Base-by-base conservation (phyloP, 2,113 vertebrate species). In the Ranitomeya imitator region DNA sequence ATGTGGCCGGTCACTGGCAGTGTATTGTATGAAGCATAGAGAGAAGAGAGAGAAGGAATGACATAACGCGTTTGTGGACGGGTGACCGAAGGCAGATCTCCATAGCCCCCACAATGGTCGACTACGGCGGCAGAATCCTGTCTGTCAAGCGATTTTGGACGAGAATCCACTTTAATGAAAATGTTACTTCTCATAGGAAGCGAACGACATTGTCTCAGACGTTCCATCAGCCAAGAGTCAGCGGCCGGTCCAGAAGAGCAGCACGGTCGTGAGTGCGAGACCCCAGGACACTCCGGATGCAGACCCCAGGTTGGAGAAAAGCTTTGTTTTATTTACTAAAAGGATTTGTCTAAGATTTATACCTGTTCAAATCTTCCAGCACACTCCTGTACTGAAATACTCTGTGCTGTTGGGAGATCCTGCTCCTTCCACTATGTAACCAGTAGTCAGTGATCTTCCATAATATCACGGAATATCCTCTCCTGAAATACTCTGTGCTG, bases 171-270 rank as follows among this genome's bases (percentile, higher is more conserved):
- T 60, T 60, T 19, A 63, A n/a, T 67, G 63, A 26, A 23, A 69
- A 26, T 13, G 0, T 0, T 9, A 78, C 0, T 82, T 0, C 21
- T 10, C 85, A 4, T 73, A 96, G 95, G 93, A 90, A 4, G 54
- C 31, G n/a, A 91, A 92, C 90, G 92, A 92, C 3, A 61, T 1
- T 6, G 71, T 88, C 59, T 26, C 23, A 3, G 93, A 93, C 23
- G 45, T 52, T 65, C 79, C 90, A n/a, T 86, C 92, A 77, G 57
- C 86, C 59, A 92, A 86, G 63, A 86, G 85, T 31, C 13, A 0
- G n/a, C 89, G 77, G 77, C 88, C 90, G 9, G 59, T 55, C 0
- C 87, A 86, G 88, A 93, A 74, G 0, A 77, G 79, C 0, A 4
- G 83, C 31, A 77, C 91, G 65, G 86, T 1, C 19, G 54, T 15